Conservation (phyloP, 2,888 invertebrate genomes). For the Nomada ruficornis region DNA sequence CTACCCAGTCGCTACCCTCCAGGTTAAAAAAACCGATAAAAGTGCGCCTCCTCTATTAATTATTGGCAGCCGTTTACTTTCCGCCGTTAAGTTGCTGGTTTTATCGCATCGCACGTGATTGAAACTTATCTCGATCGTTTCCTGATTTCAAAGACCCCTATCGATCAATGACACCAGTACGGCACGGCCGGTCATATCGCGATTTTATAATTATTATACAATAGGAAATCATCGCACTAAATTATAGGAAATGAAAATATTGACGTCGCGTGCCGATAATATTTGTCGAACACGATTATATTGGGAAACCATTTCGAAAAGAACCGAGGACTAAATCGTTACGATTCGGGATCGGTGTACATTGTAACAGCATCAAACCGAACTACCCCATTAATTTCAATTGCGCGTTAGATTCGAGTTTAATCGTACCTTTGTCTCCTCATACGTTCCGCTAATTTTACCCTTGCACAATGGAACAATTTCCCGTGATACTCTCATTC, state of each 20-base stretch:
- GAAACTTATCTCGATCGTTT: constrained; percentile 22
- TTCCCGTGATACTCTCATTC: neutral
- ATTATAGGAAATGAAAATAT: constrained; percentile 19
- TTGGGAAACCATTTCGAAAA: neutral
- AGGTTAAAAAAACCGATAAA: constrained; percentile 57
- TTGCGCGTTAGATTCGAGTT: constrained; percentile 25
- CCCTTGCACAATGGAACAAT: neutral
- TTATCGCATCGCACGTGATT: constrained; percentile 16
- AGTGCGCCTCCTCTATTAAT: constrained; percentile 53
- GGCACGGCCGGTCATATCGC: neutral
- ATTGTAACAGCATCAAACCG: neutral
- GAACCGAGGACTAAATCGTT: constrained; percentile 5
- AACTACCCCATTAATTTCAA: constrained; percentile 40
- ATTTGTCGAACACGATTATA: neutral
- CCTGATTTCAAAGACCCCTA: constrained; percentile 15
- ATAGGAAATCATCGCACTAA: constrained; percentile 2
- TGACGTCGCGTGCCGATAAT: constrained; percentile 11
- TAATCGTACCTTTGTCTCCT: constrained; percentile 26
- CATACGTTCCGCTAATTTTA: constrained; percentile 18
- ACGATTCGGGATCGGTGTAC: neutral
- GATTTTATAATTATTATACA: constrained; percentile 1
- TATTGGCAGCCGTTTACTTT: constrained; percentile 20
- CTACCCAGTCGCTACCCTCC: constrained; percentile 39
- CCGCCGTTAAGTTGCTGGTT: constrained; percentile 31
- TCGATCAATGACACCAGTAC: neutral